A percentile compares a stretch with the other conserved stretches of the same genome.
Evolutionary conservation across 2,113 vertebrate genomes (phyloP).

Genomic region (Trematocara macrostoma): DNA sequence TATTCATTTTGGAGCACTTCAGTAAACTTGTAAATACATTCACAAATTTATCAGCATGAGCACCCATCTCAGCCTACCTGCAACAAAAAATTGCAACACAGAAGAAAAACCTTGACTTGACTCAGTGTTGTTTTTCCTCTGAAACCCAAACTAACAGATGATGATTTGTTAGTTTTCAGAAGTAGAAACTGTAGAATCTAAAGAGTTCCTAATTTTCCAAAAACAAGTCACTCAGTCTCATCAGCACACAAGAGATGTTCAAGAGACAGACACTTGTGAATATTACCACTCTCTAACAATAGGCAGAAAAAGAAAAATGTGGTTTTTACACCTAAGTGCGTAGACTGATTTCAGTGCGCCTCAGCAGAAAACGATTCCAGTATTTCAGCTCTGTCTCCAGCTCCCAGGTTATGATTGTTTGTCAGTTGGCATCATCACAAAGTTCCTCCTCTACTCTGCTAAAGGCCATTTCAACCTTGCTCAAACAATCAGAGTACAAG

Average conservation of each 20-base stretch:
- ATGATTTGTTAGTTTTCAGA: not conserved
- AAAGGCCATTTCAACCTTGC: constrained; percentile 62
- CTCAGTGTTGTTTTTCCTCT: no score
- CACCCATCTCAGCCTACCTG: not conserved
- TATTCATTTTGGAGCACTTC: not conserved
- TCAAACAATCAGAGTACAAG: constrained; percentile 58
- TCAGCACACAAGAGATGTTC: not conserved
- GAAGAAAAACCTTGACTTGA: not conserved
- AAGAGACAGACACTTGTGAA: constrained; percentile 4
- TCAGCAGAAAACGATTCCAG: not conserved
- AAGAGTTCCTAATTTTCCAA: not conserved
- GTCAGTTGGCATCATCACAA: constrained; percentile 44
- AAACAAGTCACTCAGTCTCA: not conserved
- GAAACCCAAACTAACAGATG: not conserved
- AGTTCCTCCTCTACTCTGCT: constrained; percentile 46
- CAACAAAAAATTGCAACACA: not conserved
- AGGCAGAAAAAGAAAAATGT: not conserved
- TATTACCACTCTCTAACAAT: not conserved
- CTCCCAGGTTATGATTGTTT: constrained; percentile 29
- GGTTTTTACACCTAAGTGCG: not conserved
- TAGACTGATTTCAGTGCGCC: not conserved
- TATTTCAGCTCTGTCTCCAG: not conserved
- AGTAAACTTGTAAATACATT: accelerated
- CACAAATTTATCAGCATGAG: not conserved
- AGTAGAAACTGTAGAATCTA: not conserved